Evolutionary conservation across 2,888 invertebrate genomes (phyloP).

Genomic region (Drosophila limbata): DNA sequence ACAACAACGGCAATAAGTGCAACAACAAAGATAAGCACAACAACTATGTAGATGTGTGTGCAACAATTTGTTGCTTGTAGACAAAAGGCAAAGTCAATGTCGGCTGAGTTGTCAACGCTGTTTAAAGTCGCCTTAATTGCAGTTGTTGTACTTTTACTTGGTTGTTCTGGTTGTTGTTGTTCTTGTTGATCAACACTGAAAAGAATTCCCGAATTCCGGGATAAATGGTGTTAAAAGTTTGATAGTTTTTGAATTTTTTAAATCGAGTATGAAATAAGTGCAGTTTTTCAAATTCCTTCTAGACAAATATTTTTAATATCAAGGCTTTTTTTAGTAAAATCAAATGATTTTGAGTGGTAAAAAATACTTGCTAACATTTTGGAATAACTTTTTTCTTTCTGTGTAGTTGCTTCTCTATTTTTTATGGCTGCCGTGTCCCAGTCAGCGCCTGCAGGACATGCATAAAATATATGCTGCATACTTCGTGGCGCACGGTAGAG

Average conservation of each 20-base stretch:
- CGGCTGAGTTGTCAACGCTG: conserved; percentile 74
- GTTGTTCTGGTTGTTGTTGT: conserved; percentile 19
- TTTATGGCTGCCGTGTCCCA: conserved; percentile 67
- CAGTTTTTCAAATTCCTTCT: no score
- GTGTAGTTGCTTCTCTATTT: conserved; percentile 28
- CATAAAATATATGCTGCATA: conserved; percentile 81
- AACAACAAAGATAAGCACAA: conserved; percentile 33
- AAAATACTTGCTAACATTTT: no score
- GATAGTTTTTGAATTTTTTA: no score
- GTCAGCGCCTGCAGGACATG: conserved; percentile 70
- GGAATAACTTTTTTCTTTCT: conserved; percentile 2
- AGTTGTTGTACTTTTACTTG: conserved; percentile 47
- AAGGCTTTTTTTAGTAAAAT: no score
- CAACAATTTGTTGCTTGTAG: conserved; percentile 74
- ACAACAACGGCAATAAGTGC: conserved; percentile 15
- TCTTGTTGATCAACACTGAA: background rate
- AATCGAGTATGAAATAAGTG: no score
- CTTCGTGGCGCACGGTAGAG: conserved; percentile 50
- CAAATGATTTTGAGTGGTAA: no score
- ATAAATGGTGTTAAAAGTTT: no score
- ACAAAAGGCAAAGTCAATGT: conserved; percentile 72
- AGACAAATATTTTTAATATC: no score
- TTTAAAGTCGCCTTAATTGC: conserved; percentile 79
- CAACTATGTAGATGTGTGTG: conserved; percentile 61
- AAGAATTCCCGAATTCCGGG: no score